Percentiles rank a stretch among this genome's conserved stretches.
phyloP scores from a whole-genome alignment of 2,888 invertebrate species.

The Selenia dentaria region DNA sequence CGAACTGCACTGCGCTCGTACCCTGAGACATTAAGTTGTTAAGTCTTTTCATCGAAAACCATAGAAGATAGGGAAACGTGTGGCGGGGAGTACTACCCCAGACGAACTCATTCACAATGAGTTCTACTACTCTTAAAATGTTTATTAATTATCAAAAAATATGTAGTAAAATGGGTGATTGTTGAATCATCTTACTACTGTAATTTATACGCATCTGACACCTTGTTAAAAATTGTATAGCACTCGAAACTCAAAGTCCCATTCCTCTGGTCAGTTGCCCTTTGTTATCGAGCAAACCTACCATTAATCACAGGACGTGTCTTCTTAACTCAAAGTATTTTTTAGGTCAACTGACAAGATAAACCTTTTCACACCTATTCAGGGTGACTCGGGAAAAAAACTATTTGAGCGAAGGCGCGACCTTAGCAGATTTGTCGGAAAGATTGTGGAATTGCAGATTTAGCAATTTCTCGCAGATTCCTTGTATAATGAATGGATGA shows the following conservation, averaged over 20 bases:
- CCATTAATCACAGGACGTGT: conserved; percentile 52
- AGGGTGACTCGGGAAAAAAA: conserved; percentile 36
- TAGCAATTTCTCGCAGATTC: conserved; percentile 22
- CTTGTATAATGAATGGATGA: conserved; percentile 21
- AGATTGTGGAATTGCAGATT: conserved; percentile 31
- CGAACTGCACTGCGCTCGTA: too few relatives aligned
- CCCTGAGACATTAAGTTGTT: too few relatives aligned
- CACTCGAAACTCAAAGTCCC: conserved; percentile 15
- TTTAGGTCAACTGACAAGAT: conserved; percentile 49
- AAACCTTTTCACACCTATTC: conserved; percentile 53
- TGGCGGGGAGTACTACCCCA: too few relatives aligned
- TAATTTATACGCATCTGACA: too few relatives aligned
- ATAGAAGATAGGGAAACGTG: too few relatives aligned
- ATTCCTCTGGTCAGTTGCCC: conserved; percentile 43
- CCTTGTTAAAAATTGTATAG: too few relatives aligned
- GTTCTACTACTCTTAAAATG: too few relatives aligned
- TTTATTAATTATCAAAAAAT: too few relatives aligned
- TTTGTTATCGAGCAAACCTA: conserved; percentile 46
- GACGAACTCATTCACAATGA: too few relatives aligned
- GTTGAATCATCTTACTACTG: too few relatives aligned
- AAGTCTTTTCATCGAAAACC: too few relatives aligned
- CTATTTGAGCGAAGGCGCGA: conserved; percentile 27
- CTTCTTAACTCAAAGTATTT: conserved; percentile 48
- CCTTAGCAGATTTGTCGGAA: conserved; percentile 15
- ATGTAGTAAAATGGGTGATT: too few relatives aligned